Evolutionary conservation across 2,797 vertebrate genomes (phyloP), one percentile per base, ranked within the genome.

Genomic region (Periophthalmus magnuspinnatus): DNA sequence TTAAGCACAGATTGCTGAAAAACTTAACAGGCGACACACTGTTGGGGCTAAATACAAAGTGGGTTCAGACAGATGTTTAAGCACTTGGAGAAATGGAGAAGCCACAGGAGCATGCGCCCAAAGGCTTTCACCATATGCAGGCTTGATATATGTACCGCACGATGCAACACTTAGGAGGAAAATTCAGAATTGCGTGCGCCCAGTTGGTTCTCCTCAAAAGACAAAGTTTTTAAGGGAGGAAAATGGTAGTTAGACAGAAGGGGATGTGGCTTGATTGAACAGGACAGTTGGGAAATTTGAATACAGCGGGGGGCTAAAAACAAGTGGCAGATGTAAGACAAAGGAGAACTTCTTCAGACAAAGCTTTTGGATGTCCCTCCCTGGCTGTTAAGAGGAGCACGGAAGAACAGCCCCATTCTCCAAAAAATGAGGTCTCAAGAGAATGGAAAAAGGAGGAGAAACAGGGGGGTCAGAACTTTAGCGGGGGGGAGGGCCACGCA

Each of bases 261-360:
- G 77, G 80, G 79, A 41, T 76, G 79, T 67, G 86, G 84, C 79
- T 68, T 85, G 88, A 90, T 91, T 90, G 83, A 88, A 89, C 87
- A 84, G 84, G 88, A 89, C 89, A 92, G 92, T 93, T 93, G 91
- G 88, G 87, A 92, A 91, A 93, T 94, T 88, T 88, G 88, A 93
- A 93, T 91, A 87, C 77, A 72, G 84, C 24, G 67, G 84, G 79
- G 84, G 84, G 79, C 77, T 86, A 82, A 85, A 93, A 93, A 94
- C 91, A 93, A 92, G 88, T 90, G 92, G 91, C 91, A 94, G 91
- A 94, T 94, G 92, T 93, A 90, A 92, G 91, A 92, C 90, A 90
- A 93, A 91, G 88, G 82, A 54, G 19, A 72, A 79, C 83, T 93
- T 79, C 81, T 88, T 50, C 85, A 88, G 81, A 93, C 91, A 92